A percentile compares a stretch with the other conserved stretches of the same genome.
phyloP scores from a whole-genome alignment of 2,888 invertebrate genomes.

The Lymantria monacha region DNA sequence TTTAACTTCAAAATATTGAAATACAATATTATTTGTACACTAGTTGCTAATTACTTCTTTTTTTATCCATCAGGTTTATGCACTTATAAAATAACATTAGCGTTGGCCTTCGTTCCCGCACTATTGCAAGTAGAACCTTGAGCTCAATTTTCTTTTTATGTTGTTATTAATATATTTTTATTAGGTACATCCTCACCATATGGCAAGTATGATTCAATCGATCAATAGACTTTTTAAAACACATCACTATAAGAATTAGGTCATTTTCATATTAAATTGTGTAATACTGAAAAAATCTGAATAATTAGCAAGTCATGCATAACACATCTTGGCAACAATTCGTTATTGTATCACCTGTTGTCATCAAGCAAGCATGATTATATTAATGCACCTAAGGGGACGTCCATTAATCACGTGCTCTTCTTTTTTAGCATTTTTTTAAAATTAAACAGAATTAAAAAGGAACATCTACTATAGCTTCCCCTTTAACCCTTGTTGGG shows the following conservation, averaged over 20 bases:
- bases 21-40: too few species aligned
- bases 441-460: too few species aligned
- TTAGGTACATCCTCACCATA: constrained; percentile 54
- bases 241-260: constrained; percentile 11
- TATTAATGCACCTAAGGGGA: too few species aligned
- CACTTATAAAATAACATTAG: constrained; percentile 45
- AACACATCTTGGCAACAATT: constrained; percentile 40
- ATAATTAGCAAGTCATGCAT: constrained; percentile 40
- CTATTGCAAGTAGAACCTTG: constrained; percentile 55
- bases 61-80: constrained; percentile 29
- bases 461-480: too few species aligned
- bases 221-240: constrained; percentile 1
- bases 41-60: too few species aligned
- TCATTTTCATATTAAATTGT: background rate
- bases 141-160: constrained; percentile 52
- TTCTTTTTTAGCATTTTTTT: too few species aligned
- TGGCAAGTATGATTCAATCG: constrained; percentile 51
- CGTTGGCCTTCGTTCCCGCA: constrained; percentile 45
- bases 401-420: too few species aligned
- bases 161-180: constrained; percentile 59
- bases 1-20: too few species aligned
- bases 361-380: background rate
- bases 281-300: constrained; percentile 4
- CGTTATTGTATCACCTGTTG: constrained; percentile 18
- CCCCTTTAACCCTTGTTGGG: too few species aligned